Evolutionary conservation across 2,113 vertebrate species (phyloP).

Genomic region (Syngnathus typhle): DNA sequence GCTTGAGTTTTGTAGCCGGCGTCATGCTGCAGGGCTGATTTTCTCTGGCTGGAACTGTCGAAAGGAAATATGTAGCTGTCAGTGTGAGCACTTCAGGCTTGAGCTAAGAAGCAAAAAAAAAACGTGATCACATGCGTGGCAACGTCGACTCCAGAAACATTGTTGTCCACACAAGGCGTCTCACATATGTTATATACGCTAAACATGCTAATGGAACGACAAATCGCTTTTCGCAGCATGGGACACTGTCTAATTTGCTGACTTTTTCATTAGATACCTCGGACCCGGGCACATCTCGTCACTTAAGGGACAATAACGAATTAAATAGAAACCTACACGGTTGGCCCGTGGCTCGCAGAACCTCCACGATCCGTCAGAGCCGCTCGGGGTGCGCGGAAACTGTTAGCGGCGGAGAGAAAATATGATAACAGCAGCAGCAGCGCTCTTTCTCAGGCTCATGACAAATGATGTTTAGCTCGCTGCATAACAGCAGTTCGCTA

Average conservation of each 20-base stretch:
- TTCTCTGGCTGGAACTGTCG: neutral
- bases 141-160: too few relatives aligned
- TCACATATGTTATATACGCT: too few relatives aligned
- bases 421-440: conserved; percentile 33
- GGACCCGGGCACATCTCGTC: neutral
- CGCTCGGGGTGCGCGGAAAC: conserved; percentile 24
- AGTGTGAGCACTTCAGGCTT: neutral
- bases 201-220: neutral
- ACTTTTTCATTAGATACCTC: neutral
- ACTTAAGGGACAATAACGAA: neutral
- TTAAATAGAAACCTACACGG: neutral
- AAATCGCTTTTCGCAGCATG: neutral
- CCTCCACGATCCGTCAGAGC: conserved; percentile 28
- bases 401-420: conserved; percentile 35
- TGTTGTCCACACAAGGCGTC: too few relatives aligned
- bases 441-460: neutral
- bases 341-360: neutral
- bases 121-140: too few relatives aligned
- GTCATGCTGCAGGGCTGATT: neutral
- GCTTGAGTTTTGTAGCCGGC: neutral
- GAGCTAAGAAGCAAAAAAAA: neutral
- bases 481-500: conserved; percentile 18
- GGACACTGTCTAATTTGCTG: neutral
- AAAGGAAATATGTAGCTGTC: too few relatives aligned
- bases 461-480: conserved; percentile 45